These are phyloP conservation scores for Nezara viridula DNA, from an alignment of 2,888 invertebrate species.

Conservation along the genomic window DNA sequence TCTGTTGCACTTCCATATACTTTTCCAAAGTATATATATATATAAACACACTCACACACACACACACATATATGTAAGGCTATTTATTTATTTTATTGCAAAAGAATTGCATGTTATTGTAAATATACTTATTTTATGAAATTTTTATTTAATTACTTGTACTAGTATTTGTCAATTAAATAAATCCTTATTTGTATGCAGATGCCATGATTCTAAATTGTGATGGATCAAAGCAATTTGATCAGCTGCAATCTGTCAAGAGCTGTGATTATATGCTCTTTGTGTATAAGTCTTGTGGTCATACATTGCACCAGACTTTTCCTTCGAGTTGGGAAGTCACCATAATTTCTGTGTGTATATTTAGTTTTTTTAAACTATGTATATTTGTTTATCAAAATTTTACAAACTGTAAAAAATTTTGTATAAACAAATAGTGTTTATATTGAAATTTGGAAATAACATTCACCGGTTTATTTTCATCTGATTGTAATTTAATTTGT, in stretches of 20 bases:
- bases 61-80: background rate
- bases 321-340: background rate
- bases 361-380: background rate
- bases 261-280: background rate
- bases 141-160: background rate
- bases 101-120: background rate
- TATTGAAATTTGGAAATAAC: background rate
- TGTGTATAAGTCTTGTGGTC: background rate
- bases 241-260: background rate
- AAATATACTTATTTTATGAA: background rate
- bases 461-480: background rate
- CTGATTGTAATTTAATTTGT: background rate
- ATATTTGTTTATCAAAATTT: background rate
- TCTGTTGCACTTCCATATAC: background rate
- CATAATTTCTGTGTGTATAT: background rate
- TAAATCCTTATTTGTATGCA: background rate
- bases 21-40: background rate
- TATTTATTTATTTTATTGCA: background rate
- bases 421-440: background rate
- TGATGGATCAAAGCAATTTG: background rate
- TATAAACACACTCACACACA: too few relatives aligned
- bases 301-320: background rate
- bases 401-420: background rate
- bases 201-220: background rate
- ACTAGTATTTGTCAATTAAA: background rate